Conservation (phyloP, 2,797 vertebrate species). For the Pseudochaenichthys georgianus region DNA sequence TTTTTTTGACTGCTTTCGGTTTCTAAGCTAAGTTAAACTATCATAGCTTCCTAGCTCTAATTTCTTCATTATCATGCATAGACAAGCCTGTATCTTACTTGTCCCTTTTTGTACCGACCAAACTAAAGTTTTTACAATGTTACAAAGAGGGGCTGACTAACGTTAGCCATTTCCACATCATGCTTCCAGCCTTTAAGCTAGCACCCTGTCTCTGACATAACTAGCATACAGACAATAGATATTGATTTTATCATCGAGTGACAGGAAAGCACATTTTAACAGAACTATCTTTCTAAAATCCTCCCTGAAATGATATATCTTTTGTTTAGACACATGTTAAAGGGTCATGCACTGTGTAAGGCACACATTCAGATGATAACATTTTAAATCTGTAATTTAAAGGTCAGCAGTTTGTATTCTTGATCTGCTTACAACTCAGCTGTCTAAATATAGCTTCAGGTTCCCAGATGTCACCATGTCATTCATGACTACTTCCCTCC, state of each 20-base stretch:
- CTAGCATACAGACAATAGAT: not conserved
- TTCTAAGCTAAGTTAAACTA: too few species aligned
- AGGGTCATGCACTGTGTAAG: not conserved
- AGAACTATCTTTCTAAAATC: not conserved
- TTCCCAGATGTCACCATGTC: constrained; percentile 45
- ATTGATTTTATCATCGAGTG: not conserved
- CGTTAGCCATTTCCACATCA: not conserved
- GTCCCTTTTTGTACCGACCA: too few species aligned
- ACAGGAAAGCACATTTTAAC: constrained; percentile 6
- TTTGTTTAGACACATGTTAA: not conserved
- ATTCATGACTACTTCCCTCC: constrained; percentile 43
- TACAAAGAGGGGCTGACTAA: too few species aligned
- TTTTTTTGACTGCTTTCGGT: too few species aligned
- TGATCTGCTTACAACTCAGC: not conserved
- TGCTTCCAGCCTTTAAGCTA: not conserved
- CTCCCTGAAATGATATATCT: too few species aligned
- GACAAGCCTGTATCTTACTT: too few species aligned
- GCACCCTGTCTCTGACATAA: not conserved
- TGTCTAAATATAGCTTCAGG: constrained; percentile 41
- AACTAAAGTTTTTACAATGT: too few species aligned
- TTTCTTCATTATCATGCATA: too few species aligned
- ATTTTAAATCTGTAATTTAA: not conserved
- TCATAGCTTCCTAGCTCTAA: too few species aligned
- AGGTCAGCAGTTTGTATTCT: not conserved
- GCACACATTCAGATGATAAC: not conserved